Evolutionary conservation across 2,797 vertebrate genomes (phyloP).

Genomic region (Danio albolineatus): DNA sequence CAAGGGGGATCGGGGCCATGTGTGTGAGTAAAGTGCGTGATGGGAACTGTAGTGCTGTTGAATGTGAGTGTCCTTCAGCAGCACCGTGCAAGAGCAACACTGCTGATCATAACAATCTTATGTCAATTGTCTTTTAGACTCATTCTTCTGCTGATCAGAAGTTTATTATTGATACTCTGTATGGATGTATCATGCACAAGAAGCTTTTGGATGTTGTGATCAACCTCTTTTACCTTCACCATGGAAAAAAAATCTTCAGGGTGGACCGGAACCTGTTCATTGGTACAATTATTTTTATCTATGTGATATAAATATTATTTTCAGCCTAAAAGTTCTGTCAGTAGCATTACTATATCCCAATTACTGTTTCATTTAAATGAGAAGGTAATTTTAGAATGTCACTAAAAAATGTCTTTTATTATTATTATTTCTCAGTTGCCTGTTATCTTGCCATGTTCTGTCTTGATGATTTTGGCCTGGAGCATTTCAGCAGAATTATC

Average conservation of each 20-base stretch:
- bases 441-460: conserved; percentile 88
- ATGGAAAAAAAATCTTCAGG: conserved; percentile 73
- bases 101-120: neutral
- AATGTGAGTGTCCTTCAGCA: too few species aligned
- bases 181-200: conserved; percentile 85
- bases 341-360: neutral
- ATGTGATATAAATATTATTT: neutral
- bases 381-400: neutral
- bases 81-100: too few species aligned
- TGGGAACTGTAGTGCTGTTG: too few species aligned
- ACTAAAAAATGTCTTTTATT: neutral
- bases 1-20: too few species aligned
- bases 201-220: conserved; percentile 84
- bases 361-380: neutral
- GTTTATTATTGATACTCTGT: conserved; percentile 82
- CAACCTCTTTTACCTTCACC: conserved; percentile 80
- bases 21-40: too few species aligned
- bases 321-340: neutral
- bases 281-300: conserved; percentile 75
- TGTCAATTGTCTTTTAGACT: conserved; percentile 69
- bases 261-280: conserved; percentile 81
- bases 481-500: conserved; percentile 82
- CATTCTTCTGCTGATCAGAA: conserved; percentile 71
- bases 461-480: conserved; percentile 86
- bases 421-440: conserved; percentile 77